phyloP scores from a whole-genome alignment of 1,140 invertebrate species.

The Caenorhabditis remanei region DNA sequence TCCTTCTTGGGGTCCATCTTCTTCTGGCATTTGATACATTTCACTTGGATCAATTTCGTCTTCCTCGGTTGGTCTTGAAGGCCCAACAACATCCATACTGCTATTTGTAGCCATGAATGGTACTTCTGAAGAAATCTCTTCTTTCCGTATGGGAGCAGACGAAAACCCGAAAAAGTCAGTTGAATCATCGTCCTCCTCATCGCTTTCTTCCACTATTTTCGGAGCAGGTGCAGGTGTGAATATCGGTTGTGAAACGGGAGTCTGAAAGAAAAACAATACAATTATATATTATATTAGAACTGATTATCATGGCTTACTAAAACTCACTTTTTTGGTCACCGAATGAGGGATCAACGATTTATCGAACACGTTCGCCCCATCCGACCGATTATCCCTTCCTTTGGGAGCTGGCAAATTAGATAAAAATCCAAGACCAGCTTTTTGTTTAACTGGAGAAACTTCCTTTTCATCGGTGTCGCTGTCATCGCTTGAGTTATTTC shows the following conservation, averaged over 20 bases:
- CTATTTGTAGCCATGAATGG: constrained; percentile 36
- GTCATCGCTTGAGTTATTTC: neutral
- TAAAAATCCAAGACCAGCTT: neutral
- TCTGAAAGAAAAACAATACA: neutral
- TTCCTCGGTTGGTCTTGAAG: neutral
- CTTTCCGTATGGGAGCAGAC: neutral
- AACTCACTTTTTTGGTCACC: neutral
- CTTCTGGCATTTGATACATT: constrained; percentile 35
- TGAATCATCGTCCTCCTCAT: constrained; percentile 18
- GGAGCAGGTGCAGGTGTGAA: neutral
- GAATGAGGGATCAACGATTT: constrained; percentile 25
- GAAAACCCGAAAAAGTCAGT: constrained; percentile 31
- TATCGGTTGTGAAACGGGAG: neutral
- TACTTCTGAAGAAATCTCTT: neutral
- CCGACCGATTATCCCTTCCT: constrained; percentile 44
- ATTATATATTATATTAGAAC: neutral
- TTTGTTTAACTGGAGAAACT: neutral
- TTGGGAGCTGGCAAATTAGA: constrained; percentile 30
- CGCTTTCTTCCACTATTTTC: constrained; percentile 8
- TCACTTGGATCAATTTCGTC: constrained; percentile 17
- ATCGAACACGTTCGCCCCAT: neutral
- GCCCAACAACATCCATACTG: constrained; percentile 35
- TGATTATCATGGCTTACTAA: neutral
- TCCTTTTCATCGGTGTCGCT: neutral
- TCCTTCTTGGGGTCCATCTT: neutral